Conservation (phyloP, 2,113 vertebrate species). For the Heteronetta atricapilla region DNA sequence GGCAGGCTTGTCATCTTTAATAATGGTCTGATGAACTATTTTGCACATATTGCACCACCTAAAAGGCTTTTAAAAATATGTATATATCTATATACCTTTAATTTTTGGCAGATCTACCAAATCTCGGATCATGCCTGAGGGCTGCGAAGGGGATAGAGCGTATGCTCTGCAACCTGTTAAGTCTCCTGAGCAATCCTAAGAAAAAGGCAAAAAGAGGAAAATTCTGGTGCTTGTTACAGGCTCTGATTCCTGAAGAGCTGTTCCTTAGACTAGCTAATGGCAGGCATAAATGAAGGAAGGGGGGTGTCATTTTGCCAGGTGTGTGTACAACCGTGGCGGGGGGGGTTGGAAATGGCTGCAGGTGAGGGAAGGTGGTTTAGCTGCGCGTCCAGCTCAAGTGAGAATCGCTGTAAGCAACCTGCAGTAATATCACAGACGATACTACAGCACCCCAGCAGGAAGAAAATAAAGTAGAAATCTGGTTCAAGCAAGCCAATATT, state of each 20-base stretch:
- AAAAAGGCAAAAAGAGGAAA: too few species aligned
- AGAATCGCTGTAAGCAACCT: background rate
- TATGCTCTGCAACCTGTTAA: background rate
- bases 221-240: background rate
- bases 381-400: background rate
- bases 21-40: fast-evolving
- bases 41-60: fast-evolving
- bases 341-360: fast-evolving
- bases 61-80: fast-evolving
- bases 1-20: background rate
- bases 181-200: background rate
- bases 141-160: background rate
- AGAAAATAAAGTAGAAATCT: background rate
- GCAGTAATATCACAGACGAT: fast-evolving
- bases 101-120: fast-evolving
- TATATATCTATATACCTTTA: fast-evolving
- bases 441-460: background rate
- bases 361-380: background rate
- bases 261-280: background rate
- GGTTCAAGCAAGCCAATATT: background rate
- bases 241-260: background rate
- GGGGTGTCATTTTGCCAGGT: background rate
- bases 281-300: background rate
- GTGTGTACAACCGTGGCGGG: background rate
- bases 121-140: background rate